Evolutionary conservation across 2,888 invertebrate genomes (phyloP).

Genomic region (Cheilosia impressa): DNA sequence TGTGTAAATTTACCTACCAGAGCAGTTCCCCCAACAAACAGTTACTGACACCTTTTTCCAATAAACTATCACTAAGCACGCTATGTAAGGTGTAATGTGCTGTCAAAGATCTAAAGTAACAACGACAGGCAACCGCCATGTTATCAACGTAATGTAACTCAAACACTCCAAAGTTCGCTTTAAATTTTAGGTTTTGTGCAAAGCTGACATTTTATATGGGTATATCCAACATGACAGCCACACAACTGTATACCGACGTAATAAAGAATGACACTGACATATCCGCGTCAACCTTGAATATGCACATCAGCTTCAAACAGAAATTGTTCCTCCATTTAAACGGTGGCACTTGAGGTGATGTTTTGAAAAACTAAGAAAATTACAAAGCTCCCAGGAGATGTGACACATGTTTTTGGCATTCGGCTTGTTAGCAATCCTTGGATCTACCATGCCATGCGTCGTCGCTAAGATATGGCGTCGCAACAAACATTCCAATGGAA

Average conservation of each 20-base stretch:
- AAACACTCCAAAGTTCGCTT: too few relatives aligned
- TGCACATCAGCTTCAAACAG: conserved; percentile 16
- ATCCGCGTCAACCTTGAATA: conserved; percentile 11
- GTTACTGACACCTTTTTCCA: too few relatives aligned
- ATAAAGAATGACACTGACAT: conserved; percentile 36
- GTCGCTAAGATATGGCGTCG: not conserved
- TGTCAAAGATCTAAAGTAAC: too few relatives aligned
- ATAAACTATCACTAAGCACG: too few relatives aligned
- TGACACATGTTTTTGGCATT: conserved; percentile 33
- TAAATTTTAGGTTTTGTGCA: not conserved
- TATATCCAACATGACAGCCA: not conserved
- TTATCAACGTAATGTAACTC: too few relatives aligned
- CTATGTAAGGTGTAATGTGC: too few relatives aligned
- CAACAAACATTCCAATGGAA: not conserved
- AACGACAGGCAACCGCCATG: too few relatives aligned
- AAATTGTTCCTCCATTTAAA: conserved; percentile 14
- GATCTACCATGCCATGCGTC: not conserved
- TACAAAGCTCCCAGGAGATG: conserved; percentile 6
- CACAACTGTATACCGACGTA: not conserved
- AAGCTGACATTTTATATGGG: conserved; percentile 9
- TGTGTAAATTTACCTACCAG: too few relatives aligned
- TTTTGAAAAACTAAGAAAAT: not conserved
- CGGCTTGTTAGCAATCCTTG: conserved; percentile 2
- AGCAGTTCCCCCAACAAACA: too few relatives aligned
- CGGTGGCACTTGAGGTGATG: not conserved